Base-by-base conservation (phyloP, 2,888 invertebrate species). In the Latrodectus elegans region DNA sequence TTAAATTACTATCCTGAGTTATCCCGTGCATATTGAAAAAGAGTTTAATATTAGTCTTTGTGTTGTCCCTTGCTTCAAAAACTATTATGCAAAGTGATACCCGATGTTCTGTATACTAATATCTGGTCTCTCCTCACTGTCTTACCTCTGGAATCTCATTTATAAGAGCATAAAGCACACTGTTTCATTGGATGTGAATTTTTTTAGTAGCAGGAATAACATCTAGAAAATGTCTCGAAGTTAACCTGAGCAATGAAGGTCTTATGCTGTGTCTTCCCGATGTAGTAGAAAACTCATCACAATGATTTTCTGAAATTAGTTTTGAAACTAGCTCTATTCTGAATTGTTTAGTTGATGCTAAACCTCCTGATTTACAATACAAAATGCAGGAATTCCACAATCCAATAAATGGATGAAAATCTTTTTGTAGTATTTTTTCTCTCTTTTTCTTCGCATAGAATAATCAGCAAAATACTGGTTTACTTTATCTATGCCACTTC, bases 361-460 rank as follows among this genome's bases (percentile, higher is more conserved):
- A 52, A 68, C 67, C 68, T 77, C 67, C 68, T 68, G 65, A n/a
- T 77, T 77, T 68, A 68, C 49, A 67, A 52, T 77, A 77, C 68
- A 67, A 77, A 51, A 49, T 38, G 4, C 22, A 74, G n/a, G 53
- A 74, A 38, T 38, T 72, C 12, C 64, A 53, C 38, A 79, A 64
- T 60, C n/a, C 17, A 68, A 53, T 72, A 74, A 74, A 74, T 26
- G 74, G 60, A 68, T 65, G 68, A 51, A 22, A 53, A 70, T 22
- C 74, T 22, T 71, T 55, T 67, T 81, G 22, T 85, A 70, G 76
- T 78, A 78, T 70, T 83, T 77, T 51, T 71, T 86, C 77, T 51
- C 65, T 86, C 77, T 73, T 71, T 55, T 53, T 84, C 86, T 22
- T 38, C 78, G 68, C 26, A 49, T 70, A 51, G 67, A 67, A 77